Evolutionary conservation across 2,888 invertebrate species (phyloP), one percentile per base, ranked within the genome.

Genomic region (Fabriciana adippe): DNA sequence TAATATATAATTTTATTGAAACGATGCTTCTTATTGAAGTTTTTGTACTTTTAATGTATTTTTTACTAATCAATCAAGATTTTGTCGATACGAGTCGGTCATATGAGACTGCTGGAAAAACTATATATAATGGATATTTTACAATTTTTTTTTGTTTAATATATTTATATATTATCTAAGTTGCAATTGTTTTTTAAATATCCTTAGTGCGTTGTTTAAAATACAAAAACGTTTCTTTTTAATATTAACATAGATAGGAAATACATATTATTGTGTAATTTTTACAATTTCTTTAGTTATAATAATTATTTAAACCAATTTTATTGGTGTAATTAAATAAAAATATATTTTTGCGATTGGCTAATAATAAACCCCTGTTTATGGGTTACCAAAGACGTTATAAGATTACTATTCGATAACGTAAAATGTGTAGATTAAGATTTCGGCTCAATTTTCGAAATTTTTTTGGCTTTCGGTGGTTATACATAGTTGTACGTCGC

Each of bases 341-440:
- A 31, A 50, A 35, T 31, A 51, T 16, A 13, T 60, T 60, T 48
- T 35, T 35, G 5, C 16, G 31, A 35, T 61, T 53, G 51, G 41
- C 35, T 4, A 61, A 26, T 26, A 26, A 18, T 6, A n/a, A 26
- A 11, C 15, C 5, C 57, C 14, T 45, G 4, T 61, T 61, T 51
- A 41, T 57, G 57, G 47, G 51, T 67, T 59, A 64, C 68, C 68
- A 68, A 68, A 68, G 64, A 68, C 47, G 60, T 67, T 47, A 15
- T 41, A 41, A 11, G 47, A 47, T 45, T n/a, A 45, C 3, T 6
- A 51, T 51, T 35, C 35, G 18, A 41, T 53, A 35, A 59, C 26
- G 21, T 57, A 15, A 21, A 47, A 6, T 26, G n/a, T 48, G 26
- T 21, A 59, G 59, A 1, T 59, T 59, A 48, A 26, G 21, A 48